Conservation (phyloP, 1,140 invertebrate species). For the Drosophila pachea region DNA sequence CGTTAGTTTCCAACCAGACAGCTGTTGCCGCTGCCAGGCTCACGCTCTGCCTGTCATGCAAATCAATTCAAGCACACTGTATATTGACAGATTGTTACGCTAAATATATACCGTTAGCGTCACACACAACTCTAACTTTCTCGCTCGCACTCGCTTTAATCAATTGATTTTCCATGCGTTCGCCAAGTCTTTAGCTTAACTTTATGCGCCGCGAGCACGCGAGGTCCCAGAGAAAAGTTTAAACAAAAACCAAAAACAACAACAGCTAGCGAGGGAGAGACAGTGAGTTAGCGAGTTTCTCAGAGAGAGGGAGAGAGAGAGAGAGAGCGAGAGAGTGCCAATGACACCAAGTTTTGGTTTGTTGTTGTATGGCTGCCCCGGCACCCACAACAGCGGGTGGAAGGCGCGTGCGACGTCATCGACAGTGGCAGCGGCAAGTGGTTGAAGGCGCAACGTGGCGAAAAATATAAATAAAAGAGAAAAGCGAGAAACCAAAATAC, state of each 20-base stretch:
- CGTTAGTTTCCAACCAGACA: no score
- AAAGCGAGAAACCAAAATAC: slow-evolving; percentile 22
- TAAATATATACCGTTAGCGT: background rate
- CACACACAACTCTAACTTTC: no score
- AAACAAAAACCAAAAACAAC: slow-evolving; percentile 21
- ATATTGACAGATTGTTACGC: background rate
- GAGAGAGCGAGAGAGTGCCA: slow-evolving; percentile 23
- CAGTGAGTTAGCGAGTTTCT: no score
- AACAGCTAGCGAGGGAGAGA: no score
- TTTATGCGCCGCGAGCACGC: slow-evolving; percentile 35
- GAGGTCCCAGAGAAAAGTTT: slow-evolving; percentile 34
- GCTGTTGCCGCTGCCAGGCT: background rate
- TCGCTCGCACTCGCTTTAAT: slow-evolving; percentile 11
- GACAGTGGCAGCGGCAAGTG: slow-evolving; percentile 49
- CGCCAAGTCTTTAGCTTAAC: slow-evolving; percentile 21
- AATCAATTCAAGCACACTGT: background rate
- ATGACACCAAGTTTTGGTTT: slow-evolving; percentile 34
- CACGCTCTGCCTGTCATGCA: background rate
- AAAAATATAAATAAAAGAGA: slow-evolving; percentile 44
- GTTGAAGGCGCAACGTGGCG: slow-evolving; percentile 60
- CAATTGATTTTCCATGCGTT: slow-evolving; percentile 30
- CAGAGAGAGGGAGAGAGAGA: background rate
- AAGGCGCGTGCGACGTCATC: slow-evolving; percentile 26
- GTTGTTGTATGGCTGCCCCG: slow-evolving; percentile 57
- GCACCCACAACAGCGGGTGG: background rate